Percentiles rank a stretch among this genome's conserved stretches.
These are phyloP conservation scores for Lutjanus erythropterus DNA, from an alignment of 2,113 vertebrate species.

Conservation along the genomic window DNA sequence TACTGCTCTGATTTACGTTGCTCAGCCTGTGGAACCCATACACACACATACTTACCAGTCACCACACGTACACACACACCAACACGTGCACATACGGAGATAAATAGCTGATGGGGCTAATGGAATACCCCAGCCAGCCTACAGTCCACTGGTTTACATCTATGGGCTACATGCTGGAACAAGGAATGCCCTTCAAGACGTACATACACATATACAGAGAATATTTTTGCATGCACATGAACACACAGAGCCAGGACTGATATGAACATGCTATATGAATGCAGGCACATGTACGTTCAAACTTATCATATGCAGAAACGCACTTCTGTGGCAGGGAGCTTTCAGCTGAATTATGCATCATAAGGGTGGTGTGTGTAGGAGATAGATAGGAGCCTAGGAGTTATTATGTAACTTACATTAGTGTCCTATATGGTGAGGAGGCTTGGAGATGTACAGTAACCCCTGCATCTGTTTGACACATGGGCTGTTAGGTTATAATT, in stretches of 20 bases:
- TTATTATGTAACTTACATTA: constrained; percentile 53
- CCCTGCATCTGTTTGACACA: constrained; percentile 16
- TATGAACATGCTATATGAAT: constrained; percentile 1
- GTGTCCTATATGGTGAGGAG: constrained; percentile 7
- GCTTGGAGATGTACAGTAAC: constrained; percentile 21
- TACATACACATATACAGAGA: neutral
- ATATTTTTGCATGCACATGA: neutral
- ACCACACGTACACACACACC: constrained; percentile 29
- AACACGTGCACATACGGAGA: constrained; percentile 21
- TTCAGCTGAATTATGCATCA: constrained; percentile 56
- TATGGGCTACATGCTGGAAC: constrained; percentile 17
- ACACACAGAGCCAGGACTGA: neutral
- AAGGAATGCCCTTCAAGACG: constrained; percentile 23
- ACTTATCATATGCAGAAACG: constrained; percentile 7
- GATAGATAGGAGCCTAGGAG: constrained; percentile 26
- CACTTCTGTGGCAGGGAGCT: constrained; percentile 13
- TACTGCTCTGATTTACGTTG: constrained; percentile 67
- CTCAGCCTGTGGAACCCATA: constrained; percentile 52
- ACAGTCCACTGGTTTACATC: constrained; percentile 14
- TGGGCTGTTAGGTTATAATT: neutral
- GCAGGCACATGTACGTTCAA: neutral
- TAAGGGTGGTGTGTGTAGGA: constrained; percentile 35
- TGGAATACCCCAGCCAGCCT: constrained; percentile 20
- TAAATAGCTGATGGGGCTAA: constrained; percentile 35
- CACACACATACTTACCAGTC: constrained; percentile 48